phyloP scores from a whole-genome alignment of 2,888 invertebrate species.

The Ectemnius cavifrons region DNA sequence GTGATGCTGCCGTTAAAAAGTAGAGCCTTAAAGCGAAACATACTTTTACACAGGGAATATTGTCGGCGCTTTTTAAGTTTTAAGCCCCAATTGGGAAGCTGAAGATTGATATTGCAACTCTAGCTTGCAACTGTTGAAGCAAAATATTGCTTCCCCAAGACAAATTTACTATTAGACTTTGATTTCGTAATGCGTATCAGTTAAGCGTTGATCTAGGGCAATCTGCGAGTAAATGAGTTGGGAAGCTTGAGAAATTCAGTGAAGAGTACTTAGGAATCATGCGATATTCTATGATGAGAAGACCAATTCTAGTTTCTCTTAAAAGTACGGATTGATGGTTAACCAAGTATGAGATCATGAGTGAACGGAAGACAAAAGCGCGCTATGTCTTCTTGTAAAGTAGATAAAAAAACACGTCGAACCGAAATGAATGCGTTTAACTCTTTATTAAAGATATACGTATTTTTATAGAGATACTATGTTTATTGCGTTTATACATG shows the following conservation, averaged over 20 bases:
- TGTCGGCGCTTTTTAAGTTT: background rate
- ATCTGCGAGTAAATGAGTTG: background rate
- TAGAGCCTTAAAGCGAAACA: background rate
- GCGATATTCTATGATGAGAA: background rate
- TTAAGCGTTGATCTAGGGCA: background rate
- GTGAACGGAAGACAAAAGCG: conserved; percentile 5
- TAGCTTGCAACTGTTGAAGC: too few relatives aligned
- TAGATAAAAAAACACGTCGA: conserved; percentile 38
- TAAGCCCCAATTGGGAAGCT: too few relatives aligned
- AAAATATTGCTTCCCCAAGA: too few relatives aligned
- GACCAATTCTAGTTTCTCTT: too few relatives aligned
- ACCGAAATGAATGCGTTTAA: conserved; percentile 50
- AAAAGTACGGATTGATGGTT: too few relatives aligned
- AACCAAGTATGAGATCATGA: too few relatives aligned
- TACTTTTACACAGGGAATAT: conserved; percentile 1
- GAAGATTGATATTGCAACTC: too few relatives aligned
- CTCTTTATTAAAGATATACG: conserved; percentile 61
- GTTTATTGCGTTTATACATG: conserved; percentile 59
- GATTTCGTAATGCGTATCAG: background rate
- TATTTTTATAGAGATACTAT: conserved; percentile 66
- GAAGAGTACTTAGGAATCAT: background rate
- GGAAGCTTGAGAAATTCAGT: background rate
- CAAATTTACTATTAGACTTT: background rate
- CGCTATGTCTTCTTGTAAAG: conserved; percentile 34
- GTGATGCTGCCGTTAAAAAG: conserved; percentile 7